A percentile compares a stretch with the other conserved stretches of the same genome.
Evolutionary conservation across 2,797 vertebrate genomes (phyloP).

Genomic region (Microtus obscurus): DNA sequence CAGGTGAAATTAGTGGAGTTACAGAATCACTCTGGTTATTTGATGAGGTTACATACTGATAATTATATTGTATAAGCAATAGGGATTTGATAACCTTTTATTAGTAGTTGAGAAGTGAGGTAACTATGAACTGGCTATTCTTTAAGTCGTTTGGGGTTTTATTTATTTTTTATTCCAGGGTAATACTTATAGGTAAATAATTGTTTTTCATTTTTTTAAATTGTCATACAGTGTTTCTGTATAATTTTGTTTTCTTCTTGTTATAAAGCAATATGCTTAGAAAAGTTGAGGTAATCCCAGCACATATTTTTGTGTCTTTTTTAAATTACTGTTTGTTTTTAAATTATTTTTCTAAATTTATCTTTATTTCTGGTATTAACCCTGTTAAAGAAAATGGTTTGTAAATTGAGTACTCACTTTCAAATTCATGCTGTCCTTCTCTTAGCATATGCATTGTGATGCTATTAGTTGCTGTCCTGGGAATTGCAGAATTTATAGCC

Average conservation of each 20-base stretch:
- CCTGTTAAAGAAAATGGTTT: neutral
- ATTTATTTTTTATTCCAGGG: constrained; percentile 2
- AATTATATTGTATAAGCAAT: constrained; percentile 20
- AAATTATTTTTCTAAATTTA: constrained; percentile 7
- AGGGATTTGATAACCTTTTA: constrained; percentile 14
- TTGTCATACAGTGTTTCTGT: constrained; percentile 34
- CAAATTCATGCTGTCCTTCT: constrained; percentile 28
- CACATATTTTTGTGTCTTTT: constrained; percentile 39
- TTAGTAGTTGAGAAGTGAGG: constrained; percentile 55
- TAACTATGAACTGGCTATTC: neutral
- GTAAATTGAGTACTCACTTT: constrained; percentile 14
- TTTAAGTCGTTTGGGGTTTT: constrained; percentile 21
- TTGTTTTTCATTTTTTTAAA: constrained; percentile 13
- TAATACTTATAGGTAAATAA: constrained; percentile 22
- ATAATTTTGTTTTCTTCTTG: constrained; percentile 1
- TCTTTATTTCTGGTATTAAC: constrained; percentile 46
- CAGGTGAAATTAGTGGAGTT: constrained; percentile 9
- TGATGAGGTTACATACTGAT: constrained; percentile 12
- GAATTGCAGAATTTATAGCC: constrained; percentile 14
- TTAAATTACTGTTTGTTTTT: constrained; percentile 14
- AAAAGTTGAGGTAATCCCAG: constrained; percentile 36
- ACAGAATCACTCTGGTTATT: constrained; percentile 45
- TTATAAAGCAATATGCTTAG: constrained; percentile 16
- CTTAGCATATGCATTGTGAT: constrained; percentile 2
- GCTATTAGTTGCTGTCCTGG: neutral